These are phyloP conservation scores for Hypercompe scribonia DNA, from an alignment of 2,888 invertebrate genomes.

Conservation along the genomic window DNA sequence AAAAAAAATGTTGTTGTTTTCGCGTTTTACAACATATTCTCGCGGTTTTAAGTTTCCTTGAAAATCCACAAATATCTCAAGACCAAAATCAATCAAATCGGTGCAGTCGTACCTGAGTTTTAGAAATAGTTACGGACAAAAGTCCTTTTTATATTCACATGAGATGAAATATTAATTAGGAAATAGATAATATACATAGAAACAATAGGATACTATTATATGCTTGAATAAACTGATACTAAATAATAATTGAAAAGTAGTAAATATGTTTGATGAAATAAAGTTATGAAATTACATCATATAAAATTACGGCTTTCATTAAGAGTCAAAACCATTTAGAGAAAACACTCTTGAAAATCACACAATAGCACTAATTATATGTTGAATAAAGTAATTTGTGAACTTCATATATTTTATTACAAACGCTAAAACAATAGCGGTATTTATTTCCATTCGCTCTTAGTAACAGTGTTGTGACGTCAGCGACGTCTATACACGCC, in stretches of 20 bases:
- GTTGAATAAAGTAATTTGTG: neutral
- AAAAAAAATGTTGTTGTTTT: too few species aligned
- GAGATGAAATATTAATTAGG: too few species aligned
- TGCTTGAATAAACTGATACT: neutral
- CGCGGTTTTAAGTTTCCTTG: too few species aligned
- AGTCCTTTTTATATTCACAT: too few species aligned
- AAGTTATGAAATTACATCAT: neutral
- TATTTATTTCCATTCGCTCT: neutral
- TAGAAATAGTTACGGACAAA: too few species aligned
- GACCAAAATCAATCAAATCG: too few species aligned
- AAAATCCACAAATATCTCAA: too few species aligned
- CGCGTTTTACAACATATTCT: too few species aligned
- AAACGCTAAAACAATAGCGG: neutral
- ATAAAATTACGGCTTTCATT: neutral
- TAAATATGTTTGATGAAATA: neutral
- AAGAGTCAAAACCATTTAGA: neutral
- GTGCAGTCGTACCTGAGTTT: too few species aligned
- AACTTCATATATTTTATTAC: neutral
- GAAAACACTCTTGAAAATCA: neutral
- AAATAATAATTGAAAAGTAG: neutral
- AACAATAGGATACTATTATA: too few species aligned
- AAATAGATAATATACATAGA: too few species aligned
- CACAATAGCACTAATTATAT: neutral
- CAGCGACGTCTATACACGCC: constrained; percentile 33
- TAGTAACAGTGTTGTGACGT: constrained; percentile 31